Evolutionary conservation across 2,888 invertebrate genomes (phyloP).

Genomic region (Lymantria dispar): DNA sequence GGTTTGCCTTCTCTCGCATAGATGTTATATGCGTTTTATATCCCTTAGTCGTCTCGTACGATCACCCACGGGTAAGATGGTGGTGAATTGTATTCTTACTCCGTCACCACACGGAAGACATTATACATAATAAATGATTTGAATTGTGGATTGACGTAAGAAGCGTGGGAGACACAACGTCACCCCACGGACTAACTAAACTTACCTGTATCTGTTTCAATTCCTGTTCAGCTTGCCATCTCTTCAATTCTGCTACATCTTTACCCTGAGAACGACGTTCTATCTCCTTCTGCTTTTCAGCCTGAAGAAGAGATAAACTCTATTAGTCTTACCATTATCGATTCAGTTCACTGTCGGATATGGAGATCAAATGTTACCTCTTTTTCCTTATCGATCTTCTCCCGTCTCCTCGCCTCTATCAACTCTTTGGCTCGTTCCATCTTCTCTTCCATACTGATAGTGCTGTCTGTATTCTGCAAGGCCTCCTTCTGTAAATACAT

Average conservation of each 20-base stretch:
- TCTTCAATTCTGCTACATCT: conserved; percentile 86
- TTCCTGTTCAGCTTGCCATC: conserved; percentile 89
- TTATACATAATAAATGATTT: no score
- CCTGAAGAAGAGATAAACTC: conserved; percentile 31
- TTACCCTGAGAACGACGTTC: conserved; percentile 89
- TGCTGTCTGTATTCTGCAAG: conserved; percentile 21
- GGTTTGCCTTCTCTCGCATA: no score
- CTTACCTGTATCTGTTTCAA: conserved; percentile 84
- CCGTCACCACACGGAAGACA: no score
- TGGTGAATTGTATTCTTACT: no score
- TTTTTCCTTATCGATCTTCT: conserved; percentile 86
- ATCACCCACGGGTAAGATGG: no score
- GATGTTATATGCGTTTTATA: no score
- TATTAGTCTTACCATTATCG: neutral
- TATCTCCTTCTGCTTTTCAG: conserved; percentile 82
- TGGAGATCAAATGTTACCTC: conserved; percentile 64
- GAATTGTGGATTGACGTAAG: no score
- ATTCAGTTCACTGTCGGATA: no score
- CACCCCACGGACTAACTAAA: neutral
- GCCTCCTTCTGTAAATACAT: neutral
- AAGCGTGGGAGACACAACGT: no score
- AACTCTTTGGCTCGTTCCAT: conserved; percentile 85
- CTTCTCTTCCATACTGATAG: conserved; percentile 76
- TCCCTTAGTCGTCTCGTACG: no score
- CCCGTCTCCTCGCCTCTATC: conserved; percentile 84